Conservation (phyloP, 2,113 vertebrate genomes). For the Melospiza georgiana region DNA sequence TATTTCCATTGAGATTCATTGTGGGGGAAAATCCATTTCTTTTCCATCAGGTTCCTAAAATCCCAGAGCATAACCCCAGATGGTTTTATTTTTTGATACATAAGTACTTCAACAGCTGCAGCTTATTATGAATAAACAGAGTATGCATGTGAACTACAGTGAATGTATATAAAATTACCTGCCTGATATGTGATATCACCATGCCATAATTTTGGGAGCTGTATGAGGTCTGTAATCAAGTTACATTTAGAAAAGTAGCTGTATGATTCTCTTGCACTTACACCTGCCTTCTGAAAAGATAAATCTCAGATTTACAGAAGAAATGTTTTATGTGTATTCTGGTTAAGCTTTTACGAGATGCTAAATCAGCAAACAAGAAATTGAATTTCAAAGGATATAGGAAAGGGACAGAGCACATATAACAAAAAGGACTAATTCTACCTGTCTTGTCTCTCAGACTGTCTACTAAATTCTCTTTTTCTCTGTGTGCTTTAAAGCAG, state of each 20-base stretch:
- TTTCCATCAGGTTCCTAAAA: neutral
- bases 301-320: neutral
- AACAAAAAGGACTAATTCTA: conserved; percentile 25
- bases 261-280: neutral
- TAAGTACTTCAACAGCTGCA: neutral
- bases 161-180: neutral
- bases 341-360: conserved; percentile 64
- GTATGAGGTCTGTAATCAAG: neutral
- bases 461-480: conserved; percentile 7
- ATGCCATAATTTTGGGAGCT: neutral
- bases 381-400: conserved; percentile 25
- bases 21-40: neutral
- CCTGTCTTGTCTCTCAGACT: conserved; percentile 9
- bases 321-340: conserved; percentile 59
- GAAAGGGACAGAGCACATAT: conserved; percentile 4
- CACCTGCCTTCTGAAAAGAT: neutral
- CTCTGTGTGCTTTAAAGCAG: neutral
- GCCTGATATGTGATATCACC: neutral
- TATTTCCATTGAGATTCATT: neutral
- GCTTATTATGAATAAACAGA: neutral
- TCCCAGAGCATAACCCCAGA: neutral
- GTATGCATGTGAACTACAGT: neutral
- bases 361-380: conserved; percentile 11
- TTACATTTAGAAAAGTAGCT: neutral
- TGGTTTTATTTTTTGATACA: neutral